Base-by-base conservation (phyloP, 1,140 invertebrate species). In the Steinernema feltiae region DNA sequence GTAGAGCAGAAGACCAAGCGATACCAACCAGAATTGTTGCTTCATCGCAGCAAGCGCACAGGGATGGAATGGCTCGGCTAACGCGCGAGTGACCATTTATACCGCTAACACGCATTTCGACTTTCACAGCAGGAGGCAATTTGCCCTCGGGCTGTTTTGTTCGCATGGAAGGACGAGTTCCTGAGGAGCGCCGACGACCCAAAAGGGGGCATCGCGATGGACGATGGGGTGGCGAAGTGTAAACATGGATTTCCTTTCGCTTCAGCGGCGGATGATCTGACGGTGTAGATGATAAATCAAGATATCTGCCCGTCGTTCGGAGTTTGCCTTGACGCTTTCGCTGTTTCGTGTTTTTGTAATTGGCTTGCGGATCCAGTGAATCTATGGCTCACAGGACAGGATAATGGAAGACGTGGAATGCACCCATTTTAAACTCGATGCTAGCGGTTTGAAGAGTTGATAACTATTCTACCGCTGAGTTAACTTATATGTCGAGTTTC, bases 131-230 rank as follows among this genome's bases (percentile, higher is more conserved):
- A 63, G 53, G 53, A 63, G 53, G 53, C 53, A 41, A n/a, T 63
- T 63, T 63, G 53, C 53, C 53, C 24, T 63, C 53, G 53, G 53
- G 53, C 53, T 63, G 53, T 63, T 63, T 63, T 63, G n/a, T 63
- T 21, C 12, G 12, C 15, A 27, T 7, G 3, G 53, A 41, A 3
- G 24, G 53, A 63, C 53, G 53, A 63, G 53, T 63, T 63, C 53
- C 24, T 63, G 53, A 63, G 12, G 53, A 41, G 18, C 35, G 35
- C 35, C 35, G 35, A 18, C 35, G 35, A 18, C 35, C 7, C 35
- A 41, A 41, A 41, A 41, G 35, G 35, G 35, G 18, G 35, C 7
- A 41, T 41, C 18, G 7, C 35, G 35, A 41, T 18, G 35, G 7
- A 7, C 7, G 18, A 7, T 41, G 35, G 35, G n/a, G n/a, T n/a